phyloP scores from a whole-genome alignment of 2,113 vertebrate species.

The Lepus europaeus region DNA sequence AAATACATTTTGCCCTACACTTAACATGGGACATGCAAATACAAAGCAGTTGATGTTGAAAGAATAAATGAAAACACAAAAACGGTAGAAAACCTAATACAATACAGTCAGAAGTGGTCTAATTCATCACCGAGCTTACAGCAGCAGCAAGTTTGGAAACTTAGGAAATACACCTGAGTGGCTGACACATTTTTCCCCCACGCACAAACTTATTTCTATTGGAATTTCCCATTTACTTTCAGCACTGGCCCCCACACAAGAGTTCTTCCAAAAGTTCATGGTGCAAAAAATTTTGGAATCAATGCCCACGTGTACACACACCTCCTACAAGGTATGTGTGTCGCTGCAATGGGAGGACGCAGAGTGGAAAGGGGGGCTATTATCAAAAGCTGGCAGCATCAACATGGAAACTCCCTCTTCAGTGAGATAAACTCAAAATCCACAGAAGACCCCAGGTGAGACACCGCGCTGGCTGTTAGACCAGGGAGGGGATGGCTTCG shows the following conservation, averaged over 20 bases:
- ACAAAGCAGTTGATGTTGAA: not conserved
- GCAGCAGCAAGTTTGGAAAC: conserved; percentile 30
- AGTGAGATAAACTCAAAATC: conserved; percentile 11
- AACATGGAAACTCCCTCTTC: not conserved
- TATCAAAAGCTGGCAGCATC: conserved; percentile 13
- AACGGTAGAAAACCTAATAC: not conserved
- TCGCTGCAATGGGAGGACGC: not conserved
- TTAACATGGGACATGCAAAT: not conserved
- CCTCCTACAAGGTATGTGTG: not conserved
- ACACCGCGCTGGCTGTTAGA: not conserved
- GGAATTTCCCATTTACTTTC: not conserved
- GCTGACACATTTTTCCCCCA: not conserved
- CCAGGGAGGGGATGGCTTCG: not conserved
- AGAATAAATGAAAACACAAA: not conserved
- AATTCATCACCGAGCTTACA: not conserved
- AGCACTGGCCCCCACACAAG: not conserved
- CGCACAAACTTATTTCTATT: conserved; percentile 17
- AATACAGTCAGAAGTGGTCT: not conserved
- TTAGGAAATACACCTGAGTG: not conserved
- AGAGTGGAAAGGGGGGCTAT: not conserved
- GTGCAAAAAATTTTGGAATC: no score
- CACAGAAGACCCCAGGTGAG: not conserved
- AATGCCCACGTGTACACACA: not conserved
- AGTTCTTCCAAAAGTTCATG: no score
- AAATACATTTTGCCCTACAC: not conserved